These are phyloP conservation scores for Hyposoter dolosus DNA, from an alignment of 2,888 invertebrate species.

Conservation along the genomic window DNA sequence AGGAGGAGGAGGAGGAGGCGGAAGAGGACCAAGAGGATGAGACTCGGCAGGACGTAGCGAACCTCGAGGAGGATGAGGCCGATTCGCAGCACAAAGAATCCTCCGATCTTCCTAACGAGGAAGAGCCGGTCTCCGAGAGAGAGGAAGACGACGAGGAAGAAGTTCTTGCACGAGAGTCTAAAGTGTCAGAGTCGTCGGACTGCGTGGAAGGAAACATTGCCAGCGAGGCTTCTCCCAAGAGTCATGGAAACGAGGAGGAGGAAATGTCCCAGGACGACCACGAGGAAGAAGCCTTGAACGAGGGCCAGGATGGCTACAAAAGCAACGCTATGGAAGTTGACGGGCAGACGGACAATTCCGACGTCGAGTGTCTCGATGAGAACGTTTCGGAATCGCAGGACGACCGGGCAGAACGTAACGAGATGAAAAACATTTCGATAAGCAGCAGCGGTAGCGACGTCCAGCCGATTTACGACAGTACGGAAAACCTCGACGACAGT, in stretches of 20 bases:
- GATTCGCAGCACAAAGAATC: slow-evolving; percentile 53
- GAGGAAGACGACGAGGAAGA: slow-evolving; percentile 48
- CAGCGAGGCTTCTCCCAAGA: slow-evolving; percentile 80
- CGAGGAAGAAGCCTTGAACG: slow-evolving; percentile 75
- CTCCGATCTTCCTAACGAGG: background rate
- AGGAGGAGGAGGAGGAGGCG: slow-evolving; percentile 75
- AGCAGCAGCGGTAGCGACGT: slow-evolving; percentile 72
- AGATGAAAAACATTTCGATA: slow-evolving; percentile 71
- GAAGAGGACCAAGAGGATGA: slow-evolving; percentile 73
- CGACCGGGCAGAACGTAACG: slow-evolving; percentile 83
- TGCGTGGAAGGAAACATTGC: slow-evolving; percentile 86
- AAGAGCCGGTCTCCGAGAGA: slow-evolving; percentile 64
- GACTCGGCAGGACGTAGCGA: slow-evolving; percentile 71
- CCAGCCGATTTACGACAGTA: slow-evolving; percentile 75
- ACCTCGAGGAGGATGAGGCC: slow-evolving; percentile 72
- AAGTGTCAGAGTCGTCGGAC: slow-evolving; percentile 71
- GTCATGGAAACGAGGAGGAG: slow-evolving; percentile 64
- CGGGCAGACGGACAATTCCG: slow-evolving; percentile 79
- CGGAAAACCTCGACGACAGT: slow-evolving; percentile 74
- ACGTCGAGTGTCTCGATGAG: slow-evolving; percentile 83
- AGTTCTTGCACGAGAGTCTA: slow-evolving; percentile 67
- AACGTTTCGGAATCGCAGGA: slow-evolving; percentile 74
- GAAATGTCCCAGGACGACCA: slow-evolving; percentile 35
- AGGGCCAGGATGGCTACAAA: slow-evolving; percentile 1
- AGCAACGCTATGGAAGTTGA: slow-evolving; percentile 81